Evolutionary conservation across 2,888 invertebrate genomes (phyloP), one percentile per base, ranked within the genome.

Genomic region (Atherix ibis): DNA sequence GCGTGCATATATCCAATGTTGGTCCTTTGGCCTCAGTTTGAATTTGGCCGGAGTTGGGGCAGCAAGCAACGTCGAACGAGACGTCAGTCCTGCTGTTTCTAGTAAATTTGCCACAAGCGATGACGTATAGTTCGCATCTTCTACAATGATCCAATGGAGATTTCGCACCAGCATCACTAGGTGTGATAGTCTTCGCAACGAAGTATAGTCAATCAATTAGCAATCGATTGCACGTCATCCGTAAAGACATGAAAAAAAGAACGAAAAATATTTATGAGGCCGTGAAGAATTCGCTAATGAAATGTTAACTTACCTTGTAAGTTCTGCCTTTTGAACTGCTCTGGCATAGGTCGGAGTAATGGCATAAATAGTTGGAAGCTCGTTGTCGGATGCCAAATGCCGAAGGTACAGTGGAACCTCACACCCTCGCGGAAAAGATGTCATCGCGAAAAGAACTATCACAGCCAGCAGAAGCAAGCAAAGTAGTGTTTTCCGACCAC

Each of bases 121-220:
- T 2, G 80, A 78, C 53, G 73, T 82, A 5, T 57, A 55, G 12
- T 66, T 64, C 0, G 87, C 69, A 60, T 95, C 95, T 64, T 95
- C 94, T 18, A 95, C 72, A 27, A 95, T 66, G 44, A 95, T 76
- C 95, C 95, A 95, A 54, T 89, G 82, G 38, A 95, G 67, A 55
- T 87, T 84, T 40, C 83, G 80, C 38, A 91, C 76, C 46, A 83
- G 70, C 67, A 80, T 74, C 42, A 95, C 70, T 3, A 89, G 80
- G 52, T 94, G 85, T 5, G 84, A 79, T 37, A 95, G 61, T n/a
- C n/a, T n/a, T n/a, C n/a, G n/a, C n/a, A n/a, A n/a, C n/a, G n/a
- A n/a, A n/a, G n/a, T n/a, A n/a, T n/a, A n/a, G n/a, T n/a, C n/a
- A n/a, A n/a, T 52, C 94, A 76, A 56, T 36, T 35, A 10, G 18